Evolutionary conservation across 2,888 invertebrate species (phyloP).

Genomic region (Dynastes maya): DNA sequence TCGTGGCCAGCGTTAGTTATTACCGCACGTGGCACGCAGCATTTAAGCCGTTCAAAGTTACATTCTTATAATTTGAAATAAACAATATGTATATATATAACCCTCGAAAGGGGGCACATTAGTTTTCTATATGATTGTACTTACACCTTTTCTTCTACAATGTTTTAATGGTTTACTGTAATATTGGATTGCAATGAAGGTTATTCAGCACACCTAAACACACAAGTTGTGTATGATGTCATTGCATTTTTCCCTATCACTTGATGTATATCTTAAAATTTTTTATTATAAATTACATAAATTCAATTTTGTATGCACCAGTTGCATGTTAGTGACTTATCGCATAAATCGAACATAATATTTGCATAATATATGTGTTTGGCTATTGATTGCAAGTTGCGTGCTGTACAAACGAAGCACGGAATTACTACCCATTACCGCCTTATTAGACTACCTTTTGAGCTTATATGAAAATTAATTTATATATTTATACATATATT

Average conservation of each 20-base stretch:
- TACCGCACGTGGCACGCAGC: too few species aligned
- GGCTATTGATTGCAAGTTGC: conserved; percentile 53
- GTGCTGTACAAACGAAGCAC: conserved; percentile 50
- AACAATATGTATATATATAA: too few species aligned
- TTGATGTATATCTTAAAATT: conserved; percentile 11
- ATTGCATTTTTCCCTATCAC: not conserved
- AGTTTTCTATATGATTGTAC: too few species aligned
- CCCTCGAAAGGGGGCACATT: too few species aligned
- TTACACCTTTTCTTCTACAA: too few species aligned
- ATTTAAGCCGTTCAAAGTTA: too few species aligned
- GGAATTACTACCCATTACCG: conserved; percentile 54
- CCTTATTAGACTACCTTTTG: conserved; percentile 52
- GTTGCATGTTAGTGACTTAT: conserved; percentile 58
- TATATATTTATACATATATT: conserved; percentile 25
- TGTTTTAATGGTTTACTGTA: too few species aligned
- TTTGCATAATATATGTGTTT: conserved; percentile 59
- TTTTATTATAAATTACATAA: conserved; percentile 47
- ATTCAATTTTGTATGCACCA: conserved; percentile 55
- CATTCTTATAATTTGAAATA: too few species aligned
- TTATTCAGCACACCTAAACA: too few species aligned
- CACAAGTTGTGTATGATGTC: not conserved
- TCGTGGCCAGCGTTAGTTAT: too few species aligned
- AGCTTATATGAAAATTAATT: conserved; percentile 52
- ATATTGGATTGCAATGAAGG: too few species aligned
- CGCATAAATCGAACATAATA: conserved; percentile 59